Evolutionary conservation across 92 coral and sea anemone genomes (phyloP), one percentile per base, ranked within the genome.

Genomic region (Zoanthus gigantus): DNA sequence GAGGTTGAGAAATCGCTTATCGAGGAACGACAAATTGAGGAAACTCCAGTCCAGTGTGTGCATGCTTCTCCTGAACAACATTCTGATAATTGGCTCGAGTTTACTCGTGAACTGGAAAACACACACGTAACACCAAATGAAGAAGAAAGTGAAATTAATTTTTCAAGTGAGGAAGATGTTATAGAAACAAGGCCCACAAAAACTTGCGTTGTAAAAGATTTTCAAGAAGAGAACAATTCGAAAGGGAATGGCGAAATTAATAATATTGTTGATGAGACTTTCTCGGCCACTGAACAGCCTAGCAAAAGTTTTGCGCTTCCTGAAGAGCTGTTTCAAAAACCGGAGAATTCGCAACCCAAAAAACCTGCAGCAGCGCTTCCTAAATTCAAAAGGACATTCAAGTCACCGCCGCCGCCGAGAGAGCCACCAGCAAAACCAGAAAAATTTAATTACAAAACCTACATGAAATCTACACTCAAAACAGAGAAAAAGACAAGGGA

Each of bases 371-470:
- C 14, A 17, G 47, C 48, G 10, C 66, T 52, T 11, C 42, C 75
- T 2, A 81, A 44, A 29, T 53, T 56, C 47, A 71, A 13, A 5
- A 34, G 74, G 46, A 66, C 52, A n/a, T 5, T 28, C 15, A 63
- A 71, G 58, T 11, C 75, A 1, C 85, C 75, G 10, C 85, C 75
- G 10, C 85, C 76, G 17, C 76, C 85, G 46, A 81, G 47, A 66
- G 75, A 65, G 10, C 60, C 50, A 14, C 74, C 73, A 13, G 75
- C 71, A 10, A 81, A 81, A 81, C 18, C 85, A 18, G 85, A 81
- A 30, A 81, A 81, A 58, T 81, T 81, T 66, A 81, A 81, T 47
- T 81, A 81, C 42, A 81, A 81, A 67, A 81, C 85, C 58, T 81
- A 81, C 61, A 81, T 81, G 85, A 81, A 81, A 81, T 81, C 85